Conservation (phyloP, 2,113 vertebrate species). For the Sphaerodactylus townsendi region DNA sequence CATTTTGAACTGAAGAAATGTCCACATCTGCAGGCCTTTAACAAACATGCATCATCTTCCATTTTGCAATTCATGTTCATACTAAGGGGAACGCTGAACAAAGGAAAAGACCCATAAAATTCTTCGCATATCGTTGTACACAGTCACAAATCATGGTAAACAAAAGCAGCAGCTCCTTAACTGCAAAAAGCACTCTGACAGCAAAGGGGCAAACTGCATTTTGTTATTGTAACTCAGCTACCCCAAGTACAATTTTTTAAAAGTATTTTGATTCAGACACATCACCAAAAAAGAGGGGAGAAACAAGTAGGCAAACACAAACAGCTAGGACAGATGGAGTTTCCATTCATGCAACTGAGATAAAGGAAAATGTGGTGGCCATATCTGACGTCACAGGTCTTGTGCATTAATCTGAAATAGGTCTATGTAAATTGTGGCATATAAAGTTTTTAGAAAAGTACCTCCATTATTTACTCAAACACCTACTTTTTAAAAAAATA, state of each 20-base stretch:
- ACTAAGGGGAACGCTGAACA: conserved; percentile 39
- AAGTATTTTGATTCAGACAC: conserved; percentile 35
- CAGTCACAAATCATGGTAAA: conserved; percentile 43
- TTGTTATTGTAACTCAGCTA: conserved; percentile 29
- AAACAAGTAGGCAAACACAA: conserved; percentile 56
- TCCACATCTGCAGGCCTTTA: conserved; percentile 49
- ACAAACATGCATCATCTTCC: conserved; percentile 56
- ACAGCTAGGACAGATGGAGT: conserved; percentile 56
- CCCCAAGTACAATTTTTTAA: conserved; percentile 31
- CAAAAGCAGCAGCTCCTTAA: conserved; percentile 44
- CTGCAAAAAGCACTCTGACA: conserved; percentile 45
- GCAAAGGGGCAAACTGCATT: conserved; percentile 62
- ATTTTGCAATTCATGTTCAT: conserved; percentile 47
- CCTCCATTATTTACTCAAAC: conserved; percentile 73
- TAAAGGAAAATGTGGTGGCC: conserved; percentile 57
- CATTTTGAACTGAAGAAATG: conserved; percentile 52
- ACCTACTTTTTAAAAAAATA: conserved; percentile 76
- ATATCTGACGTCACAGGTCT: conserved; percentile 34
- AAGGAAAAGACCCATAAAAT: conserved; percentile 30
- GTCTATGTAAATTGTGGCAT: conserved; percentile 71
- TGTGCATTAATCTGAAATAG: conserved; percentile 59
- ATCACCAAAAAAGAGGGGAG: conserved; percentile 47
- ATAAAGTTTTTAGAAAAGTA: conserved; percentile 74
- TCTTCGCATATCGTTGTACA: conserved; percentile 43
- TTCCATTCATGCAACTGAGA: conserved; percentile 50